Percentiles rank a stretch among this genome's conserved stretches.
phyloP scores from a whole-genome alignment of 2,113 vertebrate genomes.

The Oophaga pumilio region DNA sequence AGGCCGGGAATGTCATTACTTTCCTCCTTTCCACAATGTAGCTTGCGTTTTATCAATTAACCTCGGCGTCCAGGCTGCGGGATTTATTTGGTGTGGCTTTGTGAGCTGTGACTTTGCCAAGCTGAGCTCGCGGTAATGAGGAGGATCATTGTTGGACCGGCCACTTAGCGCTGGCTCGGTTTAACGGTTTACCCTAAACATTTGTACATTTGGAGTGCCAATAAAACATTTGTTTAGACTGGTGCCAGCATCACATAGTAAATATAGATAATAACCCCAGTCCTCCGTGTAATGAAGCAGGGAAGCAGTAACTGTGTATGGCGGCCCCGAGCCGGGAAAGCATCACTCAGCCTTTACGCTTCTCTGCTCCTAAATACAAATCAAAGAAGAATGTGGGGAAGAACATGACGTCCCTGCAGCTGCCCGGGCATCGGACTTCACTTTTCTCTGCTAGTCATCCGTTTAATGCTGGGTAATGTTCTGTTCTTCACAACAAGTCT shows the following conservation, averaged over 20 bases:
- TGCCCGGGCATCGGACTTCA: background rate
- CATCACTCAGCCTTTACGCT: constrained; percentile 32
- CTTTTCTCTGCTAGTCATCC: background rate
- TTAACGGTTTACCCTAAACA: constrained; percentile 24
- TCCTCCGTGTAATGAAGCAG: background rate
- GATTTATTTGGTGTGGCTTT: constrained; percentile 28
- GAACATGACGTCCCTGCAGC: background rate
- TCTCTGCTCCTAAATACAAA: constrained; percentile 29
- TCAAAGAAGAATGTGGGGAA: constrained; percentile 17
- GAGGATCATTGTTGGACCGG: constrained; percentile 4
- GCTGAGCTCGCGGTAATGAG: constrained; percentile 30
- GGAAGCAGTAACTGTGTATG: background rate
- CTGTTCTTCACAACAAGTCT: background rate
- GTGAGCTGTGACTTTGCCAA: constrained; percentile 9
- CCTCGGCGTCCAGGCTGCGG: background rate
- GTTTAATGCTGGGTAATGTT: constrained; percentile 2
- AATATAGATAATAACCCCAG: constrained; percentile 9
- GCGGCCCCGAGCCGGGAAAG: background rate
- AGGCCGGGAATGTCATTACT: background rate
- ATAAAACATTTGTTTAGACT: constrained; percentile 28
- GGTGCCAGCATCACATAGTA: constrained; percentile 22
- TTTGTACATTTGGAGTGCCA: constrained; percentile 10
- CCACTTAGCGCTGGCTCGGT: background rate
- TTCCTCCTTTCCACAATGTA: background rate
- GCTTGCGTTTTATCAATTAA: constrained; percentile 12